Evolutionary conservation across 53 echinoderm and acorn worm genomes (phyloP).

Genomic region (Luidia sarsii): DNA sequence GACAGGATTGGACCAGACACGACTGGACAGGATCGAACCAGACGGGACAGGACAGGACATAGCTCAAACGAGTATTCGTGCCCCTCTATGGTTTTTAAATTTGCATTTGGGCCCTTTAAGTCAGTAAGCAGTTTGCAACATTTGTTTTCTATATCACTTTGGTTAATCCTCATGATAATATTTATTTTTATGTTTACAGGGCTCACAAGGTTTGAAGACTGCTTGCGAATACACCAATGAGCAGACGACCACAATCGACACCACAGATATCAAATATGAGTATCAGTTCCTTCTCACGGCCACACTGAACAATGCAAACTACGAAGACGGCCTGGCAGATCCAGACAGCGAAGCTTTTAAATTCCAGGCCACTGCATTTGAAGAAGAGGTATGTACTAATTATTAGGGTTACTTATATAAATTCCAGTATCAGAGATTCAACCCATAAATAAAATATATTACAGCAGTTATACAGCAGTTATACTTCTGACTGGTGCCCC

Average conservation of each 20-base stretch:
- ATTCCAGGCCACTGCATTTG: conserved; percentile 15
- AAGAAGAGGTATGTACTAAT: conserved; percentile 25
- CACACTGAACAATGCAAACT: not conserved
- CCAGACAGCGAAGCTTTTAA: not conserved
- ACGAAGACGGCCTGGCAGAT: not conserved
- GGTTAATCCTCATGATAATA: not conserved
- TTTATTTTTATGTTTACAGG: not conserved
- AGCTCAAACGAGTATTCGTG: no score
- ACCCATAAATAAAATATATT: no score
- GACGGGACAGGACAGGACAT: no score
- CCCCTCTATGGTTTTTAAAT: not conserved
- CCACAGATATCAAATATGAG: conserved; percentile 12
- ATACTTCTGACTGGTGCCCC: no score
- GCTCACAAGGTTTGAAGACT: not conserved
- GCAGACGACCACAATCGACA: conserved; percentile 17
- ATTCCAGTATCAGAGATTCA: no score
- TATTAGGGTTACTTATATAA: no score
- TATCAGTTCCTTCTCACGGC: conserved; percentile 29
- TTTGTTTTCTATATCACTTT: not conserved
- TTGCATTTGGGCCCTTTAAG: no score
- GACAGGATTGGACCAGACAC: no score
- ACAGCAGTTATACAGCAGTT: no score
- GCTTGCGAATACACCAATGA: conserved; percentile 9
- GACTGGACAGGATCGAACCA: no score
- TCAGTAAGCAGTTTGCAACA: no score